Evolutionary conservation across 2,888 invertebrate species (phyloP), one percentile per base, ranked within the genome.

Genomic region (Latrodectus elegans): DNA sequence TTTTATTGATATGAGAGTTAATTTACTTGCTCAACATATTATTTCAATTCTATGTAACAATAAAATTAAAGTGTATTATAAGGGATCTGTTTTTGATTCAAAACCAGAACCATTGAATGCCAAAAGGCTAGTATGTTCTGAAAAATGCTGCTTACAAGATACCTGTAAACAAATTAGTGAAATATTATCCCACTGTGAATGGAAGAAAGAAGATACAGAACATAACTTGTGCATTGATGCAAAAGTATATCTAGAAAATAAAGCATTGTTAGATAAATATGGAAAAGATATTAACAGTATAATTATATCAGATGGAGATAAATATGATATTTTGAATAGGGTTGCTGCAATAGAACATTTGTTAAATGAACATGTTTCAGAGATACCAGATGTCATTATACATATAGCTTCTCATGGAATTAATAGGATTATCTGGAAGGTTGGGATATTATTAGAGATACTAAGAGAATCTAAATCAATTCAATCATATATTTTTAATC

Each of bases 391-490:
- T 51, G 38, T 53, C 8, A 77, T 87, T 51, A 8, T 87, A 12
- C 72, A 87, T 49, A 77, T 87, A 49, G 38, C 67, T 26, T 81
- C 70, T 0, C 81, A 87, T 4, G 38, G 68, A 9, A 49, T 72
- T 17, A 68, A 73, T 17, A n/a, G 22, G 51, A 67, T 49, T 8
- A 73, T 77, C 22, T 26, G 52, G 11, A 70, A 81, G 65, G 49
- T 76, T 0, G 81, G 77, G 22, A 53, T 87, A n/a, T 73, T 87
- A 10, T 72, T 77, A 22, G 67, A 71, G 53, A 87, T 87, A 76
- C 49, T 87, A 12, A 73, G 72, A 10, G 14, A 71, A 14, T 11
- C 51, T 9, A 17, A 10, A 14, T 51, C 22, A 6, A n/a, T 15
- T 6, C 72, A 87, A 22, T 8, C 53, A 9, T 87, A 72, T 52